Conservation (phyloP, 2,797 vertebrate species). For the Gymnopithys bicolor region DNA sequence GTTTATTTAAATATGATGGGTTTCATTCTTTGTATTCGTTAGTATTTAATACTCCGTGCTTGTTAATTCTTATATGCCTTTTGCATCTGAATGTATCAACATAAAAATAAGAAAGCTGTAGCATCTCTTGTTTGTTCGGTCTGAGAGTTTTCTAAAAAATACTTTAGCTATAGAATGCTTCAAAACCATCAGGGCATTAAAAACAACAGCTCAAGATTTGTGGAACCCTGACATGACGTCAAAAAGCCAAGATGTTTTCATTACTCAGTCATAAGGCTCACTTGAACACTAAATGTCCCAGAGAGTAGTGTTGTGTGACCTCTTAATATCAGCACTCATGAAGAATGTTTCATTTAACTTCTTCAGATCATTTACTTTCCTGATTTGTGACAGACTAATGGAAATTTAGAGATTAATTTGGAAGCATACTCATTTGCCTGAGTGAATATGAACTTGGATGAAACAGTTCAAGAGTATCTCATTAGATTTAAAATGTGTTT, state of each 20-base stretch:
- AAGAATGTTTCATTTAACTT: conserved; percentile 52
- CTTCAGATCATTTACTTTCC: conserved; percentile 48
- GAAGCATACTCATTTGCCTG: conserved; percentile 15
- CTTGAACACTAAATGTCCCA: conserved; percentile 49
- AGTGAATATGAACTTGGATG: conserved; percentile 32
- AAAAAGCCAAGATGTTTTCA: conserved; percentile 15
- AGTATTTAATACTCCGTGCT: neutral
- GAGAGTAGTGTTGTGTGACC: conserved; percentile 18
- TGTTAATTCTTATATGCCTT: neutral
- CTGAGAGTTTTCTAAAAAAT: neutral
- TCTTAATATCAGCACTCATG: neutral
- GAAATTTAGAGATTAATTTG: conserved; percentile 41
- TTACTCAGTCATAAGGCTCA: neutral
- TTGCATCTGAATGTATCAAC: neutral
- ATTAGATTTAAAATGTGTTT: conserved; percentile 15
- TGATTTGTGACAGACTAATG: conserved; percentile 48
- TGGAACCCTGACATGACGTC: conserved; percentile 45
- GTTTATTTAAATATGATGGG: neutral
- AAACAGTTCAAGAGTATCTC: conserved; percentile 15
- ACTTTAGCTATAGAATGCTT: neutral
- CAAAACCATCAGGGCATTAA: neutral
- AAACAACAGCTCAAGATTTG: conserved; percentile 7
- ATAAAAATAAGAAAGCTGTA: neutral
- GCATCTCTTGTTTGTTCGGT: neutral
- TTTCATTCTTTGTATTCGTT: neutral